Base-by-base conservation (phyloP, 2,888 invertebrate species). In the Amaurobius ferox region DNA sequence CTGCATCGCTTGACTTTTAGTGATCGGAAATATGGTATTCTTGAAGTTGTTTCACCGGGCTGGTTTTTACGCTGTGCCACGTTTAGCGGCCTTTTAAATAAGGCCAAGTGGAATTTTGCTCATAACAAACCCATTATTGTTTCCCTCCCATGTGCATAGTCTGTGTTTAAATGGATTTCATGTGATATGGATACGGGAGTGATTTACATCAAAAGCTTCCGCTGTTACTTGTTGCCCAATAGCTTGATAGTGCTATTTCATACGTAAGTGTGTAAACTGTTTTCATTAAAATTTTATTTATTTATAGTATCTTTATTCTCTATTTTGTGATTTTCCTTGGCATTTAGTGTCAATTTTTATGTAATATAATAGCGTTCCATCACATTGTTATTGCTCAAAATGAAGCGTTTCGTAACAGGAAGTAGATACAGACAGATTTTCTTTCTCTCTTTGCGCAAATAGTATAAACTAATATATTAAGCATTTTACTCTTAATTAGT, bases 81-180 rank as follows among this genome's bases (percentile, higher is more conserved):
- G 83, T 85, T 85, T 71, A 72, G 62, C 77, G 77, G 77, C 66
- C 76, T 77, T 85, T 85, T 85, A 72, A 85, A 85, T 55, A 71
- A 85, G 83, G 83, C 77, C 83, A 85, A 85, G 83, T 85, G 77
- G 77, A 77, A 66, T 55, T 77, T 77, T 66, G 71, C 67, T 72
- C 48, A 67, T 67, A 71, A 85, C 83, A 85, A 66, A 77, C 62
- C 77, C 83, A 77, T 72, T 72, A 85, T 85, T 85, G 83, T 85
- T 28, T 23, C 39, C 30, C 28, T 16, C 28, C 28, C 32, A 32
- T 44, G 70, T 83, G 61, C 28, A 62, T 30, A 70, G 30, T 72
- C 28, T 64, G 74, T 81, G 81, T 68, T 48, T 40, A 55, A 71
- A 72, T 83, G 70, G 71, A 61, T 55, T 29, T 44, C 35, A 39